Evolutionary conservation across 2,797 vertebrate species (phyloP).

Genomic region (Lutra lutra): DNA sequence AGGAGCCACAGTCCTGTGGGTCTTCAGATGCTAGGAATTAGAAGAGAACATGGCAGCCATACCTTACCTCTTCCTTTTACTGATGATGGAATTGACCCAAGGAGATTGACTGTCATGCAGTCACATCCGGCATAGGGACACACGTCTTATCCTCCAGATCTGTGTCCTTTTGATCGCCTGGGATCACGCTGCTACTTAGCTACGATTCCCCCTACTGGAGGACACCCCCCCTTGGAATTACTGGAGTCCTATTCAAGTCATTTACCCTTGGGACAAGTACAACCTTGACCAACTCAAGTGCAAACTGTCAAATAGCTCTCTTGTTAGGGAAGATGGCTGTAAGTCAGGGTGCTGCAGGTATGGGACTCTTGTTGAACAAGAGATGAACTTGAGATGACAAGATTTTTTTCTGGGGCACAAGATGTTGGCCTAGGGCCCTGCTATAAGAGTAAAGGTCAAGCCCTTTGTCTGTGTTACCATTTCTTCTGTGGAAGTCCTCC

Average conservation of each 20-base stretch:
- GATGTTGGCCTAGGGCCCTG: not conserved
- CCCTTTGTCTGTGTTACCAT: not conserved
- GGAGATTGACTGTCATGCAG: not conserved
- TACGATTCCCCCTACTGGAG: not conserved
- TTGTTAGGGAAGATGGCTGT: not conserved
- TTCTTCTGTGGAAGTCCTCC: not conserved
- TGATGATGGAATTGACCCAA: not conserved
- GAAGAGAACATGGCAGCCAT: not conserved
- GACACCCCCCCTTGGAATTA: not conserved
- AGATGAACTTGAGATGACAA: not conserved
- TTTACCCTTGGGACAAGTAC: not conserved
- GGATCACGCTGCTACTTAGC: not conserved
- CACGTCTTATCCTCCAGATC: not conserved
- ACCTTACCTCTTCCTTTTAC: not conserved
- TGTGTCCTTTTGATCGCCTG: not conserved
- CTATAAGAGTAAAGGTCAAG: not conserved
- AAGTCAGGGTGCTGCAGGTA: not conserved
- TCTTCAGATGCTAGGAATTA: not conserved
- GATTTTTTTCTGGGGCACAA: not conserved
- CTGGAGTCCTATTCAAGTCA: not conserved
- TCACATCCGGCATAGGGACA: not conserved
- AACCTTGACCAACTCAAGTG: not conserved
- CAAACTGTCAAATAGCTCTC: not conserved
- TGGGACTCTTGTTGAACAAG: not conserved
- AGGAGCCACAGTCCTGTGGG: not conserved